phyloP scores from a whole-genome alignment of 1,140 invertebrate genomes.

The Drosophila busckii region DNA sequence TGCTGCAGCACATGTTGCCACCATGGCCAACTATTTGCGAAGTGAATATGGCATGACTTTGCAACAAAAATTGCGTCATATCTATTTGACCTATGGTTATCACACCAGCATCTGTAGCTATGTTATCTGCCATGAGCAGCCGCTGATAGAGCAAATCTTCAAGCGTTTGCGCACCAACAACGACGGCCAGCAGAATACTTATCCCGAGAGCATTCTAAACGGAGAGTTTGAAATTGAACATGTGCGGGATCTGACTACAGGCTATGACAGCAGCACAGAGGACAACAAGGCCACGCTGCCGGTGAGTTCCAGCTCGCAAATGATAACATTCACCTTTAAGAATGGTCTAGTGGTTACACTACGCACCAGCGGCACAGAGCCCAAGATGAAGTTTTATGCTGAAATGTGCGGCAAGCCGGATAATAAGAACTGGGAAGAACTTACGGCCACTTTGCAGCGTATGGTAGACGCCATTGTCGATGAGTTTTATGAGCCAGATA shows the following conservation, averaged over 20 bases:
- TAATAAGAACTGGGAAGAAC: constrained; percentile 85
- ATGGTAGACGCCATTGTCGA: constrained; percentile 89
- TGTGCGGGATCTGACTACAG: constrained; percentile 93
- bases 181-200: constrained; percentile 80
- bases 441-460: constrained; percentile 83
- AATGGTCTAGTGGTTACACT: constrained; percentile 93
- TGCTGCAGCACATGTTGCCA: constrained; percentile 88
- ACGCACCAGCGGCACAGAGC: constrained; percentile 98
- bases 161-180: constrained; percentile 88
- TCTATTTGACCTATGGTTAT: constrained; percentile 92
- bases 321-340: constrained; percentile 97
- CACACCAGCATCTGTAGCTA: constrained; percentile 94
- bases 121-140: constrained; percentile 89
- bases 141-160: constrained; percentile 88
- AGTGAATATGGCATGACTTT: constrained; percentile 83
- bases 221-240: constrained; percentile 86
- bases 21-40: constrained; percentile 88
- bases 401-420: constrained; percentile 88
- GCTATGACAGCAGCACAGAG: constrained; percentile 88
- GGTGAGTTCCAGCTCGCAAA: constrained; percentile 87
- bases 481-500: constrained; percentile 89
- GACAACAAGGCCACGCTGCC: constrained; percentile 89
- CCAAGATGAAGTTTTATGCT: constrained; percentile 98
- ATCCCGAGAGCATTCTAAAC: constrained; percentile 85
- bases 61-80: constrained; percentile 86